Evolutionary conservation across 92 coral and sea anemone genomes (phyloP).

Genomic region (Montipora capitata): DNA sequence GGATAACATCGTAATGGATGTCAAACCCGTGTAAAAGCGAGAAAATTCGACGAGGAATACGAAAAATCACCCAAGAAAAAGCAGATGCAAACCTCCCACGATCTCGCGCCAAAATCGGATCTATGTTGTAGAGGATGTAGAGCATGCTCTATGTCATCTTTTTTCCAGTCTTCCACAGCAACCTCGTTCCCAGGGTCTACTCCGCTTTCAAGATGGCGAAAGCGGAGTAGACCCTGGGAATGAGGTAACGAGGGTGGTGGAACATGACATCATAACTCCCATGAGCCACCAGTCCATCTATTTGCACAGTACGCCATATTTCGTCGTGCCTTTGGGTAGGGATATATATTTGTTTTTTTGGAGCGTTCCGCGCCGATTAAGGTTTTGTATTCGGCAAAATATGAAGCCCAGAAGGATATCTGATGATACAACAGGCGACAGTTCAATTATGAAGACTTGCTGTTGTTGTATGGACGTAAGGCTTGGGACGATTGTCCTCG

Average conservation of each 20-base stretch:
- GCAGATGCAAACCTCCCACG: neutral
- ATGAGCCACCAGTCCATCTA: conserved; percentile 50
- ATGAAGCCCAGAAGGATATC: conserved; percentile 89
- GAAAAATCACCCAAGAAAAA: neutral
- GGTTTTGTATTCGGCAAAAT: conserved; percentile 7
- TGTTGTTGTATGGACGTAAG: conserved; percentile 99
- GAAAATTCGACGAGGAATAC: no score
- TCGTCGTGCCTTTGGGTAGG: neutral
- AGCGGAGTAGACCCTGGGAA: no score
- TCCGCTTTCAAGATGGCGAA: no score
- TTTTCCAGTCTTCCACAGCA: no score
- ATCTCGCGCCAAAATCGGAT: neutral
- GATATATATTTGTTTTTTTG: neutral
- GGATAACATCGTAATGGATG: conserved; percentile 18
- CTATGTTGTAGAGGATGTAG: neutral
- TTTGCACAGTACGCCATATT: conserved; percentile 24
- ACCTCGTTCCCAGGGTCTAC: no score
- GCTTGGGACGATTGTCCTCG: conserved; percentile 95
- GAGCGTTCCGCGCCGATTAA: conserved; percentile 4
- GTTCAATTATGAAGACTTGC: conserved; percentile 92
- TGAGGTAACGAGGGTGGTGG: no score
- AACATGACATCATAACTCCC: conserved; percentile 87
- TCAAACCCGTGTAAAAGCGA: neutral
- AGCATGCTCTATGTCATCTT: neutral
- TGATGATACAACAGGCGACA: conserved; percentile 73